Evolutionary conservation across 2,113 vertebrate species (phyloP), one percentile per base, ranked within the genome.

Genomic region (Paramormyrops kingsleyae): DNA sequence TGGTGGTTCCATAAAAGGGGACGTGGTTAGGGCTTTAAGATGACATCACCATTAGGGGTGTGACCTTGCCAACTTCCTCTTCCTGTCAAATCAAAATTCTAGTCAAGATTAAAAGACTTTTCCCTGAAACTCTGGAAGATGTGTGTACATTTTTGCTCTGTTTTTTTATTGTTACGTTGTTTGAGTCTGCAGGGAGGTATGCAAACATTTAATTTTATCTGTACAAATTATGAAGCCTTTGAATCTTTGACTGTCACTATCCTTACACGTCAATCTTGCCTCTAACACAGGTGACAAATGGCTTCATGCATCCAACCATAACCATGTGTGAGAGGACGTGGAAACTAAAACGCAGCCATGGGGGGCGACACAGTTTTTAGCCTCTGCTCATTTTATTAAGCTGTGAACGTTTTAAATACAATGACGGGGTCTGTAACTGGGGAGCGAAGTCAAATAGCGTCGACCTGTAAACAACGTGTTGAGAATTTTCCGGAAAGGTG

Each of bases 361-460:
- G 42, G 42, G 17, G 10, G 5, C 19, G 1, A 70, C 5, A 42
- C 31, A 0, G 62, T n/a, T n/a, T 74, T 84, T 56, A 84, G 77
- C 52, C 42, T 85, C 83, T 85, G 89, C 80, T 46, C 39, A 89
- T 85, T 89, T 89, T 84, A 89, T 89, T 89, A 89, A 59, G 89
- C 89, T 44, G 35, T 39, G 89, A 62, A 66, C 62, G 77, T 27
- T 89, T 89, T 89, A 89, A 89, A 89, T 62, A 89, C 89, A 89
- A 89, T 85, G 88, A 89, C 21, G 62, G 59, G 89, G 35, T 84
- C 77, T 74, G 35, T 27, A 50, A 35, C 27, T 13, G 80, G 80
- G 42, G 42, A 84, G 83, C 24, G 42, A 80, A 47, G 47, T 53
- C 88, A 53, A 84, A 89, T 52, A 47, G 27, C 53, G 35, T 80